Base-by-base conservation (phyloP, 2,888 invertebrate genomes). In the Pseudoips prasinana region DNA sequence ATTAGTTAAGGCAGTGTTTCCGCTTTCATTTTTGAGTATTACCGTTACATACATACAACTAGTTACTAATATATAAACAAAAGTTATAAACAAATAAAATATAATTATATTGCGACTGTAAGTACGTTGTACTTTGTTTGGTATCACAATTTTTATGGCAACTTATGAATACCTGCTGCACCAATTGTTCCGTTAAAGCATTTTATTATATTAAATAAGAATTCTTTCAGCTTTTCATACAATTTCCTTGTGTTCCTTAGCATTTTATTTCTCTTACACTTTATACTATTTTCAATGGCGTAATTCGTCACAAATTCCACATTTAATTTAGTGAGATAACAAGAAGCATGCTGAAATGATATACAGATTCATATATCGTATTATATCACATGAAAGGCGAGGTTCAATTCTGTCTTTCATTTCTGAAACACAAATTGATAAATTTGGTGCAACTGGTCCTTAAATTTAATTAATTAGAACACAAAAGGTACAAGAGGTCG, bases 121-220 rank as follows among this genome's bases (percentile, higher is more conserved):
- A 47, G 54, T 57, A 59, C 60, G 25, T 40, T 45, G 55, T 53
- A 58, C 48, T 58, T 48, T 33, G 68, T 85, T 85, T 85, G 84
- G 83, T 85, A 87, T 87, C 84, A 86, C 83, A 83, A 74, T 78
- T 66, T n/a, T 39, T 81, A 83, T 79, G 81, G 81, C 80, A 80
- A 72, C 76, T 66, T 67, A 64, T 47, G 48, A 58, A 43, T 32
- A 24, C 35, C 34, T 33, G 32, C 25, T 30, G 32, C 58, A 51
- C 46, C 44, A 38, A 56, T 7, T 18, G 18, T n/a, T n/a, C n/a
- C n/a, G n/a, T n/a, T n/a, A n/a, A n/a, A n/a, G 5, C 5, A 14
- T 14, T 14, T 14, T 14, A 14, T 14, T 14, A 3, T 14, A 14
- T 14, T 14, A 14, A 2, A 14, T 14, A 14, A n/a, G n/a, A n/a